Evolutionary conservation across 2,797 vertebrate genomes (phyloP), one percentile per base, ranked within the genome.

Genomic region (Anableps anableps): DNA sequence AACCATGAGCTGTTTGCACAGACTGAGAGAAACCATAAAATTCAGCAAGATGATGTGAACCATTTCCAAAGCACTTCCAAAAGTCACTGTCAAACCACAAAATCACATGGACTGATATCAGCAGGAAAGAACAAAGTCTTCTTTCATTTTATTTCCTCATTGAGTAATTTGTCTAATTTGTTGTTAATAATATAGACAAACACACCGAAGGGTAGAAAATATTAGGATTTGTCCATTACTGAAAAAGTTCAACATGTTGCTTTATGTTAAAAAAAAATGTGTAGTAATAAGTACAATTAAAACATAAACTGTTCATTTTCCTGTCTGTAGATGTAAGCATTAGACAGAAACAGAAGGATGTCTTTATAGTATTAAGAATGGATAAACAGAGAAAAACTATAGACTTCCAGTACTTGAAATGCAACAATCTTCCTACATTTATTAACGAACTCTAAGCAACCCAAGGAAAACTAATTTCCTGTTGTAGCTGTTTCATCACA

Each of bases 1-100:
- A 77, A 87, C 75, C 48, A n/a, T 75, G 19, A 80, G 73, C 75
- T 77, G 68, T 84, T 83, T 79, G 68, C 80, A 77, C 48, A 71
- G 26, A 71, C n/a, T 80, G 72, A 86, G 76, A 81, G 47, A 83
- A 19, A 78, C 29, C 72, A n/a, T 36, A 31, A 45, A 45, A 68
- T 70, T 85, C 5, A 3, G 62, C 26, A 50, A 77, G 23, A 78
- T 80, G 29, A 77, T 41, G 47, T 43, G 36, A 76, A 53, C 34
- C 48, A 50, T 45, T 9, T 41, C 60, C 7, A 21, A 74, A 16
- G 55, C 43, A 55, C 51, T 34, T 75, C 64, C 62, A 45, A 45
- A n/a, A 66, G 26, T 58, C 58, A 45, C 14, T 82, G 58, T 80
- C 68, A 66, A 83, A 84, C 51, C 41, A 34, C 64, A n/a, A n/a